Conservation (phyloP, 2,113 vertebrate genomes). For the Hiodon alosoides region DNA sequence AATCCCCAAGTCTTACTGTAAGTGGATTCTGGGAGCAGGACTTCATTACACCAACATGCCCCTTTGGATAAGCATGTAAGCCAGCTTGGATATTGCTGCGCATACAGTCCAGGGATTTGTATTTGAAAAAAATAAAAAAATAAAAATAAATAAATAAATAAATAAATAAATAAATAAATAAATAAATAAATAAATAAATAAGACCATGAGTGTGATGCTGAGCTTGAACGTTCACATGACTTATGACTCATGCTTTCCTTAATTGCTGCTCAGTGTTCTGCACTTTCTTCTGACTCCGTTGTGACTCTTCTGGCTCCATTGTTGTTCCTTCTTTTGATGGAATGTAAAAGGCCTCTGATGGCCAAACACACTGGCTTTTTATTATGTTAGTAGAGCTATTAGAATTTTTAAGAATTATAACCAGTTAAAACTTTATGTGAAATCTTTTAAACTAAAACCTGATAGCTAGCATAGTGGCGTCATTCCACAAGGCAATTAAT, state of each 20-base stretch:
- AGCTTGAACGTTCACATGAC: not conserved
- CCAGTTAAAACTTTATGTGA: not conserved
- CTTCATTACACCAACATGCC: not conserved
- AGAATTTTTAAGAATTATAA: not conserved
- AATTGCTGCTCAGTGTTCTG: constrained; percentile 65
- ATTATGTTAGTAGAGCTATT: not conserved
- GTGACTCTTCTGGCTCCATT: constrained; percentile 70
- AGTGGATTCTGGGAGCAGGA: constrained; percentile 9
- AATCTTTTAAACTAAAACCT: not conserved
- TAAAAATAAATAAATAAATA: not conserved
- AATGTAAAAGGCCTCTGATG: constrained; percentile 66
- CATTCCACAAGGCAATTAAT: not conserved
- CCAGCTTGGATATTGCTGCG: not conserved
- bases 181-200: not conserved
- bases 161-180: not conserved
- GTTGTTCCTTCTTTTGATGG: constrained; percentile 73
- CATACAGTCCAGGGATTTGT: constrained; percentile 10
- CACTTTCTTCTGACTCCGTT: constrained; percentile 64
- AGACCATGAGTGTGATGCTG: not conserved
- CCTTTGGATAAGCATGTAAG: constrained; percentile 1
- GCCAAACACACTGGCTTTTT: not conserved
- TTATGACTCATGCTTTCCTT: constrained; percentile 61
- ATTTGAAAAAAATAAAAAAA: not conserved
- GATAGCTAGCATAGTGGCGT: not conserved
- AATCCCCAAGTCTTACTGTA: constrained; percentile 19